Conservation (phyloP, 2,797 vertebrate species). For the Dendrocincla tyrannina region DNA sequence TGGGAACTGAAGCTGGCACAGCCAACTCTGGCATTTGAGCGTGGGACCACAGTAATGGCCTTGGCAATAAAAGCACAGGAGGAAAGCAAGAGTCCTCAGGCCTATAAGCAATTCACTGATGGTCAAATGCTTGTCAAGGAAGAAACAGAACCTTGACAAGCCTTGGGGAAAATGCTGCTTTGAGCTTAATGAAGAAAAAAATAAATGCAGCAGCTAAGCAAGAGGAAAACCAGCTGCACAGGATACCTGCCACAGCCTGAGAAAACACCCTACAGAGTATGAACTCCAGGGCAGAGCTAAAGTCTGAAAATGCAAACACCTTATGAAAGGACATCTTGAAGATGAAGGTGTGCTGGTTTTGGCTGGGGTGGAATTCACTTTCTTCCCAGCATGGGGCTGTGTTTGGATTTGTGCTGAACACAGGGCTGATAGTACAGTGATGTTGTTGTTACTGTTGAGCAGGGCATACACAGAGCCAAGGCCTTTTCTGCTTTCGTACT, state of each 20-base stretch:
- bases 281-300: not conserved
- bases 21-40: not conserved
- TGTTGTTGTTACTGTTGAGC: not conserved
- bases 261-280: not conserved
- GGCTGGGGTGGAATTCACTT: not conserved
- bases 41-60: fast-evolving
- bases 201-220: not conserved
- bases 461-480: not conserved
- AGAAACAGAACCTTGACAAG: not conserved
- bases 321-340: not conserved
- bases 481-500: fast-evolving
- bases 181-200: not conserved
- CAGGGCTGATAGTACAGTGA: not conserved
- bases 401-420: not conserved
- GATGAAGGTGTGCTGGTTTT: not conserved
- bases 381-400: not conserved
- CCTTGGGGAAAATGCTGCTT: not conserved
- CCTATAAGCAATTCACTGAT: not conserved
- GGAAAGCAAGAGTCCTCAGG: not conserved
- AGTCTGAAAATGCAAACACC: not conserved
- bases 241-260: not conserved
- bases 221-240: not conserved
- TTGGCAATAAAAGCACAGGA: not conserved
- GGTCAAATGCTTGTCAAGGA: not conserved
- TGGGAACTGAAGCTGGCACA: not conserved